Percentiles rank a stretch among this genome's conserved stretches.
Conservation (phyloP, 2,113 vertebrate species). For the Lagenorhynchus albirostris region DNA sequence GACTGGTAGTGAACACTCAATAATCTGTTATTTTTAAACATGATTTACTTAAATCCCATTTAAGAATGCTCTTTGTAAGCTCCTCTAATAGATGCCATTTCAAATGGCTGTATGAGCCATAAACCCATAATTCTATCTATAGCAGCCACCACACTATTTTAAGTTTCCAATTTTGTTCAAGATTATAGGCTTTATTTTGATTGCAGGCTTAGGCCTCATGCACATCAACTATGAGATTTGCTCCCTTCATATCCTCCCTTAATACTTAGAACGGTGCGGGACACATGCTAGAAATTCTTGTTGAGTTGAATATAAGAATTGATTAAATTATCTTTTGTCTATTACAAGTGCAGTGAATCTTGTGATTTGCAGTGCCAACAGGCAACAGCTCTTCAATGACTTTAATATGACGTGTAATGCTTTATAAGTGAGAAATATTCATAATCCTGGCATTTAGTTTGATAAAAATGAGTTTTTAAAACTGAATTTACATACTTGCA, state of each 20-base stretch:
- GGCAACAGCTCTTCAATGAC: not conserved
- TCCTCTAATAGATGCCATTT: not conserved
- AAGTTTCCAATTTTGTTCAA: not conserved
- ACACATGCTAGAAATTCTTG: not conserved
- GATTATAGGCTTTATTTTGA: slow-evolving; percentile 22
- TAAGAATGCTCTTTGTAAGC: not conserved
- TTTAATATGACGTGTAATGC: not conserved
- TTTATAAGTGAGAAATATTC: not conserved
- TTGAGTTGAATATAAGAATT: not conserved
- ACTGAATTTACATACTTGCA: not conserved
- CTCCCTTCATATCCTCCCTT: not conserved
- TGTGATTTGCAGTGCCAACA: not conserved
- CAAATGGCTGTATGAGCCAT: not conserved
- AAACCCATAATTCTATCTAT: slow-evolving; percentile 24
- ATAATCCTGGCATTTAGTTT: not conserved
- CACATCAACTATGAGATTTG: not conserved
- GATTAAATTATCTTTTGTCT: not conserved
- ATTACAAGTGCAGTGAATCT: not conserved
- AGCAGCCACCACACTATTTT: not conserved
- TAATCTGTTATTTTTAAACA: not conserved
- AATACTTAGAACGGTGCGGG: not conserved
- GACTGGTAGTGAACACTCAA: not conserved
- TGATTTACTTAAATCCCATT: not conserved
- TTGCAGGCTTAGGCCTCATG: not conserved
- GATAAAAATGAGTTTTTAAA: not conserved